phyloP scores from a whole-genome alignment of 2,113 vertebrate species.

The Poecilia latipinna region DNA sequence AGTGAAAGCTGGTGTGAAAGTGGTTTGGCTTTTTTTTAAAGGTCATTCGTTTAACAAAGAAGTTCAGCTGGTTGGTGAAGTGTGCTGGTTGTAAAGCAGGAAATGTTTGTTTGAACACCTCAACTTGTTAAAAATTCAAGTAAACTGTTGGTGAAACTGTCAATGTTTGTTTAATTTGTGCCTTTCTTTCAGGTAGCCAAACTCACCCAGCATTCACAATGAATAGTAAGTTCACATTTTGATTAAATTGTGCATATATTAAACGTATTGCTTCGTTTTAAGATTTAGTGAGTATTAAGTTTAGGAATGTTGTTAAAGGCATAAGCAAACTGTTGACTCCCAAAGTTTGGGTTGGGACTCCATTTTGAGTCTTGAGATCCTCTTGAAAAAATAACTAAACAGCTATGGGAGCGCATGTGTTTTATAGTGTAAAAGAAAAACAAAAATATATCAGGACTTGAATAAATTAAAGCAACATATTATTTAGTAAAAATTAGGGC shows the following conservation, averaged over 20 bases:
- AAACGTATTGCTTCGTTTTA: too few species aligned
- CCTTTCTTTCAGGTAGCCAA: slow-evolving; percentile 29
- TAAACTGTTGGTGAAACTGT: not conserved
- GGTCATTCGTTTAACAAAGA: not conserved
- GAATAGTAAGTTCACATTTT: slow-evolving; percentile 37
- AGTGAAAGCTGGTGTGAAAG: not conserved
- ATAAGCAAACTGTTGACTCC: not conserved
- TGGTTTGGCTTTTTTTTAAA: not conserved
- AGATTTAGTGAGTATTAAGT: not conserved
- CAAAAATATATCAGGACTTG: too few species aligned
- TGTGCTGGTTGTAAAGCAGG: slow-evolving; percentile 1
- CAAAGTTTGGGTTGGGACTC: too few species aligned
- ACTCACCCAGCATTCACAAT: slow-evolving; percentile 14
- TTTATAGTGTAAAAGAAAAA: too few species aligned
- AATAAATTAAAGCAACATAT: too few species aligned
- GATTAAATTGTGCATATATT: not conserved
- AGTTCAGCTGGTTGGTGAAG: not conserved
- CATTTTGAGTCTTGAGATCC: too few species aligned
- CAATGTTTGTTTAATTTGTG: not conserved
- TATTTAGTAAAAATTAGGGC: too few species aligned
- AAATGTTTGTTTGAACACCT: not conserved
- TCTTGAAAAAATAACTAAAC: too few species aligned
- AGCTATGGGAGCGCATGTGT: too few species aligned
- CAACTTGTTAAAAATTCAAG: not conserved
- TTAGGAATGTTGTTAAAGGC: not conserved